Evolutionary conservation across 1,140 invertebrate genomes (phyloP).

Genomic region (Micrasema longulum): DNA sequence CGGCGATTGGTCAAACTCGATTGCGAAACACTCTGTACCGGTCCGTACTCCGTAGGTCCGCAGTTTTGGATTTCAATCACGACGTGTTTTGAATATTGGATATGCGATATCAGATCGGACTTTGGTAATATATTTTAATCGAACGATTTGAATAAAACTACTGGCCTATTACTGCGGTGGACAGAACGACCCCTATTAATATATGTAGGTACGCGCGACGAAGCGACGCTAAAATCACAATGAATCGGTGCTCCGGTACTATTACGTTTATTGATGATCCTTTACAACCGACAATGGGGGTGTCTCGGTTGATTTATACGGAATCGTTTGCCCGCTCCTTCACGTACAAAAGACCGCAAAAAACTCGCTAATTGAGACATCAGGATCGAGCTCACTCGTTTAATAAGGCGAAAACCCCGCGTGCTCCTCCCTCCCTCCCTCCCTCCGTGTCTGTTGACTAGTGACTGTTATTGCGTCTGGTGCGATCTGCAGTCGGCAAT

Average conservation of each 20-base stretch:
- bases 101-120: too few relatives aligned
- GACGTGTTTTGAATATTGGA: too few relatives aligned
- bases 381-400: slow-evolving; percentile 7
- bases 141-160: too few relatives aligned
- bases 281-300: background rate
- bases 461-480: background rate
- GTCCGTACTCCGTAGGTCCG: background rate
- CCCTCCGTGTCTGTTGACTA: too few relatives aligned
- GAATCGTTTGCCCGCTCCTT: slow-evolving; percentile 4
- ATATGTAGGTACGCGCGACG: too few relatives aligned
- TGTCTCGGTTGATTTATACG: slow-evolving; percentile 1
- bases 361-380: slow-evolving; percentile 18
- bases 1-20: background rate
- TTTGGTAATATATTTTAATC: too few relatives aligned
- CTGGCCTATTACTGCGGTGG: too few relatives aligned
- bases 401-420: slow-evolving; percentile 1
- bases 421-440: too few relatives aligned
- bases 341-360: slow-evolving; percentile 9
- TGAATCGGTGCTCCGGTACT: background rate
- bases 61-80: too few relatives aligned
- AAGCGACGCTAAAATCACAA: background rate
- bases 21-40: slow-evolving; percentile 7
- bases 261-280: slow-evolving; percentile 3
- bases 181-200: too few relatives aligned
- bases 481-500: too few relatives aligned